Evolutionary conservation across 2,888 invertebrate species (phyloP).

Genomic region (Dastarcus helophoroides): DNA sequence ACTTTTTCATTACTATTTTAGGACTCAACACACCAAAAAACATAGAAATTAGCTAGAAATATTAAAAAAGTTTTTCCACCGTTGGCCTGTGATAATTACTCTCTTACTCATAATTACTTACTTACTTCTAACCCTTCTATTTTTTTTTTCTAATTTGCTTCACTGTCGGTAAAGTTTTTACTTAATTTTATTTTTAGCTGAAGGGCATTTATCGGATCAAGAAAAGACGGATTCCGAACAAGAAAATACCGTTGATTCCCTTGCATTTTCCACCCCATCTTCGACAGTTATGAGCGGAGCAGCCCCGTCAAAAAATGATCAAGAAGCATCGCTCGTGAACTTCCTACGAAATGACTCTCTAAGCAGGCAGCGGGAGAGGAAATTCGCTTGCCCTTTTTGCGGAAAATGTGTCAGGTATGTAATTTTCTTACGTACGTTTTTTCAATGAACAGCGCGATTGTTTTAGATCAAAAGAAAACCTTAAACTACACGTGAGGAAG

Average conservation of each 20-base stretch:
- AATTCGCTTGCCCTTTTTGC: constrained; percentile 81
- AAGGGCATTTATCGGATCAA: constrained; percentile 29
- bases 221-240: constrained; percentile 40
- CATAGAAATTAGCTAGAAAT: too few species aligned
- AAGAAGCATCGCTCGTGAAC: constrained; percentile 50
- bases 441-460: constrained; percentile 66
- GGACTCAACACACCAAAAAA: too few species aligned
- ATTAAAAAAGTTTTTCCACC: too few species aligned
- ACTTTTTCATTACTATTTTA: too few species aligned
- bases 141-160: neutral
- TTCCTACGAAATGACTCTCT: constrained; percentile 52
- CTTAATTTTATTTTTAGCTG: constrained; percentile 16
- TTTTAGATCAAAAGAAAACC: constrained; percentile 77
- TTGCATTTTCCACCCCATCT: constrained; percentile 39
- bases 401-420: constrained; percentile 80
- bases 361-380: constrained; percentile 57
- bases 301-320: constrained; percentile 25
- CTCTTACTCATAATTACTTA: too few species aligned
- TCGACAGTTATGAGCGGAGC: constrained; percentile 19
- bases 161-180: neutral
- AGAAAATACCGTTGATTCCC: constrained; percentile 64
- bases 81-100: too few species aligned
- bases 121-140: too few species aligned
- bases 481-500: constrained; percentile 77
- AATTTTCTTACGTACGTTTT: too few species aligned